phyloP scores from a whole-genome alignment of 2,888 invertebrate genomes.

The Xiphydria camelus region DNA sequence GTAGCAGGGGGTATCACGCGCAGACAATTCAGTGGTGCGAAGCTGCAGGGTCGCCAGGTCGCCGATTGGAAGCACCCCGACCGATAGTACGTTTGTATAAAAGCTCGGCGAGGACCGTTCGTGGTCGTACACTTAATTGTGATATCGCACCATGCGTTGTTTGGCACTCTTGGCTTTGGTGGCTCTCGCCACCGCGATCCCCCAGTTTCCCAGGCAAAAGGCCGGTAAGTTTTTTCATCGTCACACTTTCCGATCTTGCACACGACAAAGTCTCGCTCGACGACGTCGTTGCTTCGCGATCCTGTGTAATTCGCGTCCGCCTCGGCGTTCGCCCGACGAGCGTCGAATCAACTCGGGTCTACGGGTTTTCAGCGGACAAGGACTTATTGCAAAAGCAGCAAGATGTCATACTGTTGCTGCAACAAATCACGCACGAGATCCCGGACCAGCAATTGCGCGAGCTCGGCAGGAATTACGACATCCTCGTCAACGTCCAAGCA shows the following conservation, averaged over 20 bases:
- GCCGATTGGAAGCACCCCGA: conserved; percentile 38
- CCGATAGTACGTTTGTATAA: conserved; percentile 50
- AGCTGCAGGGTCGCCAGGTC: conserved; percentile 40
- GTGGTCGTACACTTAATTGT: conserved; percentile 42
- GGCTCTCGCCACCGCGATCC: conserved; percentile 44
- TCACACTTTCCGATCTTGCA: too few species aligned
- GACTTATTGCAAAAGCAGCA: conserved; percentile 63
- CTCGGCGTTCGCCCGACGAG: too few species aligned
- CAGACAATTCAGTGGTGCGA: conserved; percentile 8
- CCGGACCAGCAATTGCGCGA: conserved; percentile 61
- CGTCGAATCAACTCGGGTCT: too few species aligned
- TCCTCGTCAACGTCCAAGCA: conserved; percentile 64
- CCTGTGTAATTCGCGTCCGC: too few species aligned
- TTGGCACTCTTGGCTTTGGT: conserved; percentile 48
- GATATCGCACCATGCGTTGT: conserved; percentile 51
- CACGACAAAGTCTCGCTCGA: background rate
- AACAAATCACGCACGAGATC: conserved; percentile 68
- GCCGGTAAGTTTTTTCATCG: conserved; percentile 54
- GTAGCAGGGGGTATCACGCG: conserved; percentile 24
- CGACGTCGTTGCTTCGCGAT: too few species aligned
- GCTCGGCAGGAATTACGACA: conserved; percentile 63
- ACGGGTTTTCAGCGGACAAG: conserved; percentile 59
- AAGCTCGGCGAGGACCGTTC: conserved; percentile 30
- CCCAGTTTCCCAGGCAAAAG: conserved; percentile 33
- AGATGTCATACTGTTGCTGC: conserved; percentile 64